Evolutionary conservation across 2,113 vertebrate genomes (phyloP), one percentile per base, ranked within the genome.

Genomic region (Hirundichthys speculiger): DNA sequence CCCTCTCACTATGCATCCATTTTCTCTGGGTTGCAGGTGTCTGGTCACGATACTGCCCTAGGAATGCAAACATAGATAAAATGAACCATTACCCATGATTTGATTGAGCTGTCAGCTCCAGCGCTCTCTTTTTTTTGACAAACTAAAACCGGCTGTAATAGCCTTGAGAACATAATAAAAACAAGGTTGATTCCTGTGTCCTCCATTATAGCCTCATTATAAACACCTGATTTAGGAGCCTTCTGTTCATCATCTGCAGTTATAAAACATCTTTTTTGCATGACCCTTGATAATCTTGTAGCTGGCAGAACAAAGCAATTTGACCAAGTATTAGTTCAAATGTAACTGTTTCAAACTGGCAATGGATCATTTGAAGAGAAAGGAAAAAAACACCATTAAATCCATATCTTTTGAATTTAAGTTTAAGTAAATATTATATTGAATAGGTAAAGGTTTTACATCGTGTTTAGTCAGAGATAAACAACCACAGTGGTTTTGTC

Each of bases 31-130:
- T 82, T 87, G 90, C 90, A 90, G 89, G 88, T 90, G 90, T 84
- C 79, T 82, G 63, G 67, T 77, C 57, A 64, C 77, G 89, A 91
- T 88, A 89, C 49, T 4, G 54, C 74, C 83, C 56, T 51, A 45
- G 75, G 81, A 85, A 72, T 30, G 47, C 47, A 18, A 69, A 66
- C 74, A 71, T 65, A 58, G 83, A 91, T 89, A 85, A 92, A 92
- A 86, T 78, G 69, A 88, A 87, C 82, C 81, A 85, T 91, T 90
- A 83, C 83, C 54, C 52, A 41, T 71, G 34, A 69, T 87, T 90
- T 89, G 85, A 92, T 89, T 90, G 85, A 90, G 79, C 84, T 88
- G 87, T 90, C 89, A 89, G 61, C 52, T 54, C 46, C 57, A 20
- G 50, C 49, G 21, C 56, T 20, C 14, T 59, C 47, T 56, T 13